Conservation (phyloP, 1,140 invertebrate species). For the Drosophila athabasca region DNA sequence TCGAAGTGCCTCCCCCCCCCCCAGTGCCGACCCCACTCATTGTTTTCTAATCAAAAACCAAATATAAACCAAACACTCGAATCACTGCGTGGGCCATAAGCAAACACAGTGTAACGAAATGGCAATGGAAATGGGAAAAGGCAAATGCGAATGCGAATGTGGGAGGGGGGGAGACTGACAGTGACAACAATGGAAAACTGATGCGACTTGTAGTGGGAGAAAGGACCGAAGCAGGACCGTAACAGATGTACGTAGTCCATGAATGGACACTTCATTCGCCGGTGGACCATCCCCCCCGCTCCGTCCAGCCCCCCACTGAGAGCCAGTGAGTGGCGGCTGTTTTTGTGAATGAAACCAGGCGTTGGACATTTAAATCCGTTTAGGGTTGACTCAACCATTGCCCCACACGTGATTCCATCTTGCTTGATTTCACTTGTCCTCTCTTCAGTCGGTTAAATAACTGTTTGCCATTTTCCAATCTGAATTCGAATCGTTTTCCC, state of each 20-base stretch:
- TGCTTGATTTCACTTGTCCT: neutral
- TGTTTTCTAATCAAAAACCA: constrained; percentile 78
- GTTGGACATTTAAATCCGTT: constrained; percentile 47
- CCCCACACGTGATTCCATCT: constrained; percentile 13
- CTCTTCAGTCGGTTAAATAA: too few relatives aligned
- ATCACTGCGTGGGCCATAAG: constrained; percentile 75
- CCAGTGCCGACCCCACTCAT: constrained; percentile 21
- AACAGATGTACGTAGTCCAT: constrained; percentile 43
- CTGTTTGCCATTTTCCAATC: too few relatives aligned
- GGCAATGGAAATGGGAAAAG: constrained; percentile 23
- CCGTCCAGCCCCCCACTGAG: neutral
- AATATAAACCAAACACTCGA: constrained; percentile 76
- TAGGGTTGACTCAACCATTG: constrained; percentile 28
- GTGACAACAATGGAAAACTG: constrained; percentile 59
- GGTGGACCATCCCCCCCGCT: too few relatives aligned
- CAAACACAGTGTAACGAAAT: constrained; percentile 58
- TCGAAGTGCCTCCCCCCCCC: too few relatives aligned
- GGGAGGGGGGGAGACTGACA: constrained; percentile 11
- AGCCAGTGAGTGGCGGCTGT: constrained; percentile 6
- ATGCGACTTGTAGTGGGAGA: constrained; percentile 53
- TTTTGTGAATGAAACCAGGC: constrained; percentile 48
- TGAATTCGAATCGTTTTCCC: too few relatives aligned
- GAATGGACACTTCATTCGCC: constrained; percentile 44
- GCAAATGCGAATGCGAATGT: neutral
- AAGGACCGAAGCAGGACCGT: constrained; percentile 30